Evolutionary conservation across 53 echinoderm and acorn worm genomes (phyloP).

Genomic region (Stichopus horrens): DNA sequence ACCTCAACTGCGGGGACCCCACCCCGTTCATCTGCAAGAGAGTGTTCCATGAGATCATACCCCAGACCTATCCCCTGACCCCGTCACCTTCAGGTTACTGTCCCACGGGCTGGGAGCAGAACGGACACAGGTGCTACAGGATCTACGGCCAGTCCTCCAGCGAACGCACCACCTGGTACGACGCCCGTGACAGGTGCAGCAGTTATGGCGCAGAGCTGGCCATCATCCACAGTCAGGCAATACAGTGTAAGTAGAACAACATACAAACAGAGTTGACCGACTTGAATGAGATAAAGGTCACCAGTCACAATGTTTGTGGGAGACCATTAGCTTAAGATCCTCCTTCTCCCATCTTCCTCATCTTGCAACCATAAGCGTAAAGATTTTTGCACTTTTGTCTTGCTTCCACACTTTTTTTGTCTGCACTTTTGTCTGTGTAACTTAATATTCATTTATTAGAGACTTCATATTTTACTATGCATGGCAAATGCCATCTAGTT

Average conservation of each 20-base stretch:
- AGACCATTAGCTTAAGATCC: too few species aligned
- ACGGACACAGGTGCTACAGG: conserved; percentile 74
- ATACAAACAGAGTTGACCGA: too few species aligned
- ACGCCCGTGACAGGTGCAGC: conserved; percentile 73
- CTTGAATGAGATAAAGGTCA: too few species aligned
- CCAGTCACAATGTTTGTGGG: too few species aligned
- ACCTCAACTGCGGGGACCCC: conserved; percentile 76
- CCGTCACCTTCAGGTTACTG: conserved; percentile 70
- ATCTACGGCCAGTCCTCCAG: conserved; percentile 59
- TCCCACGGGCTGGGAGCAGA: conserved; percentile 53
- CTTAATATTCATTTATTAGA: too few species aligned
- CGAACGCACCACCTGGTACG: conserved; percentile 72
- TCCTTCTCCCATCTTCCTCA: too few species aligned
- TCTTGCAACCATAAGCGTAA: too few species aligned
- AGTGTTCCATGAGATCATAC: conserved; percentile 39
- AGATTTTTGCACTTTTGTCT: too few species aligned
- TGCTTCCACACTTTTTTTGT: too few species aligned
- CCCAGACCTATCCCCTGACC: conserved; percentile 73
- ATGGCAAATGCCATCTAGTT: too few species aligned
- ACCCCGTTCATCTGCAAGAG: conserved; percentile 73
- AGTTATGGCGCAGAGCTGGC: conserved; percentile 50
- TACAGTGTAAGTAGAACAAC: conserved; percentile 66
- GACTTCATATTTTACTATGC: too few species aligned
- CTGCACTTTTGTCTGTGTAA: too few species aligned
- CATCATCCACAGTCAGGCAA: conserved; percentile 67